These are phyloP conservation scores for Epinephelus malabaricus DNA, from an alignment of 2,797 vertebrate species.

Conservation along the genomic window DNA sequence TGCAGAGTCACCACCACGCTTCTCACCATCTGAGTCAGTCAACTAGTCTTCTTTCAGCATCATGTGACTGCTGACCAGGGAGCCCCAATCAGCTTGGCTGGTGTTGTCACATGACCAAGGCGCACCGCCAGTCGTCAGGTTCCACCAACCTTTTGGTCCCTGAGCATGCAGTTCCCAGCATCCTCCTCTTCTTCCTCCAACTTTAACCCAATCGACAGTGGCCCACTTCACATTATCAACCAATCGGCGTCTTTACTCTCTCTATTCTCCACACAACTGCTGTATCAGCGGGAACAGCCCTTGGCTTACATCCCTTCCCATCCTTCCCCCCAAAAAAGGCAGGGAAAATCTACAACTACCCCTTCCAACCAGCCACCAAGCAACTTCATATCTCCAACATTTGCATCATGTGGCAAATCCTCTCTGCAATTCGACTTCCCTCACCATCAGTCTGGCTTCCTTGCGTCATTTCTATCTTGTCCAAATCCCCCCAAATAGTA, in stretches of 20 bases:
- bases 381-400: constrained; percentile 93
- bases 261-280: constrained; percentile 96
- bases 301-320: constrained; percentile 92
- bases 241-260: constrained; percentile 95
- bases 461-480: constrained; percentile 99
- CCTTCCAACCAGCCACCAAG: constrained; percentile 98
- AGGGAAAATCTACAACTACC: constrained; percentile 94
- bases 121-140: constrained; percentile 97
- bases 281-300: constrained; percentile 95
- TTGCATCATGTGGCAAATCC: constrained; percentile 99
- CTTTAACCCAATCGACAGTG: constrained; percentile 97
- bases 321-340: constrained; percentile 90
- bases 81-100: constrained; percentile 98
- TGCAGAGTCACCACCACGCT: constrained; percentile 99
- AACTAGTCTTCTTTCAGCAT: constrained; percentile 99
- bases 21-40: constrained; percentile 99
- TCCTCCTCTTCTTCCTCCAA: constrained; percentile 89
- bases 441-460: constrained; percentile 99
- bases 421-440: constrained; percentile 99
- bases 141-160: constrained; percentile 98
- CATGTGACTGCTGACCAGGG: constrained; percentile 99
- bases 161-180: constrained; percentile 99
- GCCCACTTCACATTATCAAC: constrained; percentile 96
- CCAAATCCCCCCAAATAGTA: constrained; percentile 98
- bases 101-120: constrained; percentile 99